These are phyloP conservation scores for Hemiprocne comata DNA, from an alignment of 2,113 vertebrate genomes.

Conservation along the genomic window DNA sequence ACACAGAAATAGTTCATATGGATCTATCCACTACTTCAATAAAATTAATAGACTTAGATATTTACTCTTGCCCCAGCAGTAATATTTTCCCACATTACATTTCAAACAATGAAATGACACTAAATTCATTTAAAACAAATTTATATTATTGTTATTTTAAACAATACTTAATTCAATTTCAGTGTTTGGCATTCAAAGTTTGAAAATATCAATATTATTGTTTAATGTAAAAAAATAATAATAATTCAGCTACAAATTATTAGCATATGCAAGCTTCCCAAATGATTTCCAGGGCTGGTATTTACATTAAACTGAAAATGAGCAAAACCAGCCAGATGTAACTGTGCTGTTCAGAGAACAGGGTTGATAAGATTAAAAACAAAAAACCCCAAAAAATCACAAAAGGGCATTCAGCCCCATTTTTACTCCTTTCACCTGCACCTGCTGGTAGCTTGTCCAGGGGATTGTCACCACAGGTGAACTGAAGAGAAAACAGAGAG, in stretches of 20 bases:
- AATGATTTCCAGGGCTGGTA: slow-evolving; percentile 42
- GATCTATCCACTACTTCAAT: slow-evolving; percentile 77
- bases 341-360: not conserved
- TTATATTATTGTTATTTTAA: slow-evolving; percentile 82
- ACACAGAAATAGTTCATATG: slow-evolving; percentile 76
- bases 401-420: not conserved
- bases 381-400: not conserved
- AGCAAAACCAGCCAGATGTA: slow-evolving; percentile 62
- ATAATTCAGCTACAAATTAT: slow-evolving; percentile 52
- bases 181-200: slow-evolving; percentile 76
- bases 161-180: slow-evolving; percentile 83
- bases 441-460: not conserved
- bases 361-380: not conserved
- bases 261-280: slow-evolving; percentile 52
- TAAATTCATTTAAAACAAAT: slow-evolving; percentile 84
- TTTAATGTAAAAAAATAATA: slow-evolving; percentile 61
- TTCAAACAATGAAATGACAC: slow-evolving; percentile 83
- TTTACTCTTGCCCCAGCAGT: slow-evolving; percentile 75
- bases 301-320: slow-evolving; percentile 73
- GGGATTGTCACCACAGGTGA: not conserved
- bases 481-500: not conserved
- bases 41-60: slow-evolving; percentile 81
- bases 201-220: slow-evolving; percentile 66
- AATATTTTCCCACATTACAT: slow-evolving; percentile 76
- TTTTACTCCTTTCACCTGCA: not conserved